Base-by-base conservation (phyloP, 2,888 invertebrate species). In the Sphecodes monilicornis region DNA sequence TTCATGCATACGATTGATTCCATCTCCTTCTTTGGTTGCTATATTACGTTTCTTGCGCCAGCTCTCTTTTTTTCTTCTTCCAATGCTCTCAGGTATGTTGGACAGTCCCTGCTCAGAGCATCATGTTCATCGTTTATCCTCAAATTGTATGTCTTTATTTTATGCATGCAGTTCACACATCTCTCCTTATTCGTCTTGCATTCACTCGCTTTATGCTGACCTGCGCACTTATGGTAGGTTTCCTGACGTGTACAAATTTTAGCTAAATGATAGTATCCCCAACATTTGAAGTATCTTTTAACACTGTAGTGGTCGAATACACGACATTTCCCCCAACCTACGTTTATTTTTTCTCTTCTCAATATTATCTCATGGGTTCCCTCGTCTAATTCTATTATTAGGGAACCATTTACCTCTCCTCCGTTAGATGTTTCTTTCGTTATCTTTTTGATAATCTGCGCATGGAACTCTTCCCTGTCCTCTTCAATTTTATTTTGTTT, bases 31-130 rank as follows among this genome's bases (percentile, higher is more conserved):
- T 68, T 16, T 68, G 18, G 36, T 10, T 68, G 68, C 68, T 68
- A 68, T n/a, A 36, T 68, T 8, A n/a, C 32, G 8, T 36, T 18
- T 10, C n/a, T n/a, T n/a, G 16, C 36, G 18, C 39, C 68, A 68
- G 68, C 22, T 39, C 68, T 68, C 68, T n/a, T 32, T 11, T 68
- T 68, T n/a, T 68, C 39, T n/a, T 68, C 68, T 11, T 68, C 22
- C 16, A 68, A 16, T 16, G 39, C 68, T 36, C 68, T 68, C 11
- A 22, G 16, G n/a, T 36, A 68, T 68, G 36, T 36, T 36, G 66
- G 66, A 39, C 66, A 68, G 1, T 68, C 66, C 66, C 18, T 1
- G 36, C 36, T 68, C 6, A 68, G 36, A 22, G 66, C 66, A 36
- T 68, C 66, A 36, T 68, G 66, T 36, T 68, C 39, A 32, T 68